Conservation (phyloP, 2,888 invertebrate genomes). For the Rhogogaster chlorosoma region DNA sequence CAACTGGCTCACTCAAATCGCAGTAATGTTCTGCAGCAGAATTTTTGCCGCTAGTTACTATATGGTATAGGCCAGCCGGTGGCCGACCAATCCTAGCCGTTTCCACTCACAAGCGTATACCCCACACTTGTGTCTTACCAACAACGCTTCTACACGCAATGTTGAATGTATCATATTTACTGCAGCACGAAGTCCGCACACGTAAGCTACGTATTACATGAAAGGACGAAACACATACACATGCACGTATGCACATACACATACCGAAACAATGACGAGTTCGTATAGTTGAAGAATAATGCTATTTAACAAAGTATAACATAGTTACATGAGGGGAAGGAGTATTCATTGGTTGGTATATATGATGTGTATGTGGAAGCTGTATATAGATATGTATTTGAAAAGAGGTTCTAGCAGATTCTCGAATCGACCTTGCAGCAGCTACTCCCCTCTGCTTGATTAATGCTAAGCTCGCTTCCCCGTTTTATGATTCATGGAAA, state of each 20-base stretch:
- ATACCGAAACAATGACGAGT: not conserved
- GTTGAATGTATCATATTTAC: conserved; percentile 39
- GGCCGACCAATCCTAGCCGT: conserved; percentile 57
- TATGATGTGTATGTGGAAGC: not conserved
- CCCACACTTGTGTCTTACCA: conserved; percentile 56
- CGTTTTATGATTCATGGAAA: conserved; percentile 49
- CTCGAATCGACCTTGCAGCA: conserved; percentile 40
- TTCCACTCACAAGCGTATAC: conserved; percentile 33
- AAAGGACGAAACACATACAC: not conserved
- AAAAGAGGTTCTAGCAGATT: conserved; percentile 38
- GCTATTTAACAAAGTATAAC: not conserved
- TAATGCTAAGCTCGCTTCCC: conserved; percentile 46
- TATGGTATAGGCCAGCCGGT: conserved; percentile 57
- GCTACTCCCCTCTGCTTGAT: conserved; percentile 17
- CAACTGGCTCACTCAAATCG: conserved; percentile 68
- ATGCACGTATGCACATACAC: not conserved
- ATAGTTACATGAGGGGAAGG: not conserved
- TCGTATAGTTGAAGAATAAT: not conserved
- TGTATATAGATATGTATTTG: not conserved
- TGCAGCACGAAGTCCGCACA: conserved; percentile 10
- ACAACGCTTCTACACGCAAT: conserved; percentile 34
- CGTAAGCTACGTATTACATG: not conserved
- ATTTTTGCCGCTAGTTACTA: conserved; percentile 60
- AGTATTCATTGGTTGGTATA: not conserved
- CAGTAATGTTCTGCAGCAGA: conserved; percentile 62